Evolutionary conservation across 2,888 invertebrate genomes (phyloP), one percentile per base, ranked within the genome.

Genomic region (Sarcophaga subvicina): DNA sequence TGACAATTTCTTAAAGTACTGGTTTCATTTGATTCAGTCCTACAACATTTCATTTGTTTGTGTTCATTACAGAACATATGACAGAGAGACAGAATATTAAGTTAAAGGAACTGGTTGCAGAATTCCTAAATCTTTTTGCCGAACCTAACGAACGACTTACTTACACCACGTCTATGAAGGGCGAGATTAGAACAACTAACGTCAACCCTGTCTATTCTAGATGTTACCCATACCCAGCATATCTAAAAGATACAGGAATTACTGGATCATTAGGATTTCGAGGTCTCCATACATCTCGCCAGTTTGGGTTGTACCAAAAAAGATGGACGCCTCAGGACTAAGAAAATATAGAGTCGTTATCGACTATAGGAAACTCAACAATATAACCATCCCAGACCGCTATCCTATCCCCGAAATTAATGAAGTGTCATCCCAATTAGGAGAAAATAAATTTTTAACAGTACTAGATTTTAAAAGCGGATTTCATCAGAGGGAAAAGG

Each of bases 291-390:
- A 25, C 25, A 25, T 0, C 25, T 25, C 25, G 3, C 25, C 25
- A 25, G 25, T 25, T 25, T 77, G 78, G 81, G 76, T 82, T 3
- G 79, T 86, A 12, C 76, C 69, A 17, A 86, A 88, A 14, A 86
- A 79, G 25, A 25, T 60, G 12, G 84, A 87, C 73, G 17, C 64
- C 22, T 76, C 80, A n/a, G 82, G 85, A 17, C 14, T 1, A 59
- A 71, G 17, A 59, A 71, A 71, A 17, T 67, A 17, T 54, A 27
- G 78, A 69, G 60, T 47, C 17, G 76, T 76, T 22, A 63, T 76
- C 3, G 76, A 66, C 66, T 76, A 47, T 54, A 77, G 77, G n/a
- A 77, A 69, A 20, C 66, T 73, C n/a, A 73, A 73, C 20, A 71
- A 54, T 27, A 63, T 76, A 8, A 78, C 77, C 5, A 60, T 78